Conservation (phyloP, 2,888 invertebrate species). For the Dorcus parallelipipedus region DNA sequence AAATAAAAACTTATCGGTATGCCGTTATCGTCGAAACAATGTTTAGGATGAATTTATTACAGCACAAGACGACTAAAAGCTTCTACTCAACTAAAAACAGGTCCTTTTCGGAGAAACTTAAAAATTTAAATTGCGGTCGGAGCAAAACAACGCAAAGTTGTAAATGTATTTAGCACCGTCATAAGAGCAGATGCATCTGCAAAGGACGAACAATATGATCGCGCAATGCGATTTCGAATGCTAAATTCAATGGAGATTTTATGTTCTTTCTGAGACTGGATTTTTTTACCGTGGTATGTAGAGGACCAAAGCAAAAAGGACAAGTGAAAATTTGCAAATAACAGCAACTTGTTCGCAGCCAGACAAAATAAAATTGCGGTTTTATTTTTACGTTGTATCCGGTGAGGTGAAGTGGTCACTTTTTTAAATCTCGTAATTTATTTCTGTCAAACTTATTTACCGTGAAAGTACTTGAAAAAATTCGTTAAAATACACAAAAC, state of each 20-base stretch:
- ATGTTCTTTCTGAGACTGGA: slow-evolving; percentile 24
- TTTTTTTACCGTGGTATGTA: slow-evolving; percentile 19
- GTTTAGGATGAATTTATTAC: too few relatives aligned
- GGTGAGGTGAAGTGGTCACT: too few relatives aligned
- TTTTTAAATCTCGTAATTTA: too few relatives aligned
- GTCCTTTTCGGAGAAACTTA: too few relatives aligned
- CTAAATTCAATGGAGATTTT: slow-evolving; percentile 28
- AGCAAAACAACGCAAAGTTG: not conserved
- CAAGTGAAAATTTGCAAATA: slow-evolving; percentile 39
- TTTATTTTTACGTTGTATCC: slow-evolving; percentile 30
- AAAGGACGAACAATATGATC: slow-evolving; percentile 10
- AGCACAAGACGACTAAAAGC: too few relatives aligned
- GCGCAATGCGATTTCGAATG: slow-evolving; percentile 1
- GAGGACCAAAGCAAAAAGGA: slow-evolving; percentile 16
- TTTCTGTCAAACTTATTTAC: too few relatives aligned
- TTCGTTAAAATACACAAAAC: too few relatives aligned
- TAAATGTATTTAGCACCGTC: not conserved
- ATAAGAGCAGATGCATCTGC: not conserved
- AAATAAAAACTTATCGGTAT: too few relatives aligned
- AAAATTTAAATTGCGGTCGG: too few relatives aligned
- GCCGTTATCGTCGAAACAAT: too few relatives aligned
- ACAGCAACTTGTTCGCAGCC: slow-evolving; percentile 37
- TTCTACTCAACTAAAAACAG: too few relatives aligned
- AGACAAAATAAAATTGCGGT: slow-evolving; percentile 42
- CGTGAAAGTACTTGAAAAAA: too few relatives aligned